Evolutionary conservation across 2,797 vertebrate species (phyloP).

Genomic region (Hemitrygon akajei): DNA sequence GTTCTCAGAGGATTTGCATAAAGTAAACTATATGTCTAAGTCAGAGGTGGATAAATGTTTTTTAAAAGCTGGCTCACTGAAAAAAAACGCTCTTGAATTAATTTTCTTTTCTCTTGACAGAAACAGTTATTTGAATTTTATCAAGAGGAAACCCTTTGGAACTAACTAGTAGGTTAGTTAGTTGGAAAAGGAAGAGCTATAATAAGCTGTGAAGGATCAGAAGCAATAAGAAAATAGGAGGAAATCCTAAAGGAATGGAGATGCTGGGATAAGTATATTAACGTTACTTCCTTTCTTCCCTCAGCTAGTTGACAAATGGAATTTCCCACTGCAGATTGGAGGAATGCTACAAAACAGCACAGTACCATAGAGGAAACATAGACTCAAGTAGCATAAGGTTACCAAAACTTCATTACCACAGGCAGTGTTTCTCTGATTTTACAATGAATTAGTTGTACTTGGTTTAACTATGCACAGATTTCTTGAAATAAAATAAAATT

Average conservation of each 20-base stretch:
- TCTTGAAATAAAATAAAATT: not conserved
- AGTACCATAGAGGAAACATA: not conserved
- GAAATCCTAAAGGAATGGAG: conserved; percentile 2
- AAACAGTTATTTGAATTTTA: not conserved
- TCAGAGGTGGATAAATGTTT: not conserved
- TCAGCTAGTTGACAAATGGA: not conserved
- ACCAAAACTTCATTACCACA: not conserved
- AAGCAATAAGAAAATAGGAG: not conserved
- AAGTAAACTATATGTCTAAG: not conserved
- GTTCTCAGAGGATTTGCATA: not conserved
- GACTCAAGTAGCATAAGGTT: not conserved
- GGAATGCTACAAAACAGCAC: not conserved
- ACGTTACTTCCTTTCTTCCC: not conserved
- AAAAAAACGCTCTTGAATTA: not conserved
- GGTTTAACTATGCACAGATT: not conserved
- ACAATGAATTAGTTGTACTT: not conserved
- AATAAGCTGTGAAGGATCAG: not conserved
- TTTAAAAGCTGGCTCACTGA: not conserved
- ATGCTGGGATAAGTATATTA: not conserved
- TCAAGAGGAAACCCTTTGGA: not conserved
- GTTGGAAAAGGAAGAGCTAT: not conserved
- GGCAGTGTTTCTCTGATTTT: not conserved
- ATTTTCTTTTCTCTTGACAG: not conserved
- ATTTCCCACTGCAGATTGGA: not conserved
- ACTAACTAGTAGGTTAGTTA: not conserved